These are phyloP conservation scores for Prunella himalayana DNA, from an alignment of 2,113 vertebrate species.

Conservation along the genomic window DNA sequence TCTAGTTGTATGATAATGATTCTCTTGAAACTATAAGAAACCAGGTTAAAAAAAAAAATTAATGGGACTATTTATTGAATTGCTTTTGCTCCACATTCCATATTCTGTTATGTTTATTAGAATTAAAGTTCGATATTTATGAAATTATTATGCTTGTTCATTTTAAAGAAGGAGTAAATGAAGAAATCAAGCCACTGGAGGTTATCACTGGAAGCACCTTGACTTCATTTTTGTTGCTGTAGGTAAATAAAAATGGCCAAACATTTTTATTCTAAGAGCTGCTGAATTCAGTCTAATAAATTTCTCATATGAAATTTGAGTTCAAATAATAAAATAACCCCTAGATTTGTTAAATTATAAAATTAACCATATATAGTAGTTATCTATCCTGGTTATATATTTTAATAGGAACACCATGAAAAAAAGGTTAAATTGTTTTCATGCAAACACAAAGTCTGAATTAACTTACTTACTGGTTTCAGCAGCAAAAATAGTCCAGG, in stretches of 20 bases:
- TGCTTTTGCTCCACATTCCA: not conserved
- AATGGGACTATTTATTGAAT: not conserved
- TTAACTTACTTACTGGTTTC: not conserved
- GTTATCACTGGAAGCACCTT: not conserved
- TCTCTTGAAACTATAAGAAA: not conserved
- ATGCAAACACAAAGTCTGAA: not conserved
- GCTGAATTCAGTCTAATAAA: not conserved
- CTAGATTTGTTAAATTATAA: not conserved
- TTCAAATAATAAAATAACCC: not conserved
- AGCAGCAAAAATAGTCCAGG: not conserved
- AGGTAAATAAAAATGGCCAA: not conserved
- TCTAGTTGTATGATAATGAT: not conserved
- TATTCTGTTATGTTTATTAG: not conserved
- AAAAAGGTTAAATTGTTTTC: not conserved
- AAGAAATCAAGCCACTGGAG: not conserved
- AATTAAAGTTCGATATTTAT: not conserved
- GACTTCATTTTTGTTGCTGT: not conserved
- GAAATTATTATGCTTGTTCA: not conserved
- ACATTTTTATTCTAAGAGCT: not conserved
- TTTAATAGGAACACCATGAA: not conserved
- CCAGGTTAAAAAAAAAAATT: not conserved
- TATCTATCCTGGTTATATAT: not conserved
- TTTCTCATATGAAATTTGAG: not conserved
- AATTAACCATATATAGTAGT: not conserved
- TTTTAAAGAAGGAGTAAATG: not conserved